phyloP scores from a whole-genome alignment of 2,797 vertebrate species.

The Acanthis flammea region DNA sequence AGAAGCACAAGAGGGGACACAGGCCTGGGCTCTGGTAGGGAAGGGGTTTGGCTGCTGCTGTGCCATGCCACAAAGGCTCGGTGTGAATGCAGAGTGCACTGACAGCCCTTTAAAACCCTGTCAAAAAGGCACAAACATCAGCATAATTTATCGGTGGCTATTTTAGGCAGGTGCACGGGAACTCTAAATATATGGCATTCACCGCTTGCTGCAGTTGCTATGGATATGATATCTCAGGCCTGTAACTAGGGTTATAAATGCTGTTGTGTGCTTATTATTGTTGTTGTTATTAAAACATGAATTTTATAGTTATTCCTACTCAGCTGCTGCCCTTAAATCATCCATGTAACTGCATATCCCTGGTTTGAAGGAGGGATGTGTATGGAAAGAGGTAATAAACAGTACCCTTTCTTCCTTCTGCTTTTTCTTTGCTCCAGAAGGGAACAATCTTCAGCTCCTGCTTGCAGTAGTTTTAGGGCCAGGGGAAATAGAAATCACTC shows the following conservation, averaged over 20 bases:
- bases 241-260: conserved; percentile 63
- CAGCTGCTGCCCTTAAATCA: conserved; percentile 45
- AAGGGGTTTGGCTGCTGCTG: not conserved
- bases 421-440: conserved; percentile 14
- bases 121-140: conserved; percentile 47
- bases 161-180: conserved; percentile 66
- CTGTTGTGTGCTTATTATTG: conserved; percentile 57
- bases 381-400: not conserved
- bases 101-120: not conserved
- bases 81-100: not conserved
- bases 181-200: conserved; percentile 58
- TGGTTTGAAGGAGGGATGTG: not conserved
- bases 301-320: conserved; percentile 49
- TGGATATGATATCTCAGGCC: conserved; percentile 61
- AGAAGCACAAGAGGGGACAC: not conserved
- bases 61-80: accelerated
- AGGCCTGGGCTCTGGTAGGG: accelerated
- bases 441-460: not conserved
- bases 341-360: conserved; percentile 3
- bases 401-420: not conserved
- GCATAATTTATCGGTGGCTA: conserved; percentile 57
- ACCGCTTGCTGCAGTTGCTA: conserved; percentile 62
- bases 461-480: not conserved
- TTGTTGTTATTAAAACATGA: conserved; percentile 62
- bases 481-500: not conserved